phyloP scores from a whole-genome alignment of 2,113 vertebrate genomes.

The Gracilinanus agilis region DNA sequence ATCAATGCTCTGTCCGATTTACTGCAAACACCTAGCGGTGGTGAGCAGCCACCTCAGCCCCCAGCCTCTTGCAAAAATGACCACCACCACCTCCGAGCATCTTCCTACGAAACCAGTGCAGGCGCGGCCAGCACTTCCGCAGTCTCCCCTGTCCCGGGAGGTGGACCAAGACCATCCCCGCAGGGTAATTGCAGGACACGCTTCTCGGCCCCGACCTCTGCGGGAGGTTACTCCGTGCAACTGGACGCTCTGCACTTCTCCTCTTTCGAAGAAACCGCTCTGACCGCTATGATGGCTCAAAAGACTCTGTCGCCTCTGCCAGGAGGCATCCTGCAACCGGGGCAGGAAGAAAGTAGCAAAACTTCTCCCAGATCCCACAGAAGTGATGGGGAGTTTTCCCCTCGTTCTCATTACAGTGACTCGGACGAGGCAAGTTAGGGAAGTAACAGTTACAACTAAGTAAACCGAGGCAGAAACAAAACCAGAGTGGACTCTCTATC shows the following conservation, averaged over 20 bases:
- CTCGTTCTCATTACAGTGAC: slow-evolving; percentile 97
- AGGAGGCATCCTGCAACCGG: slow-evolving; percentile 75
- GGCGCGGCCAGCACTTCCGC: slow-evolving; percentile 5
- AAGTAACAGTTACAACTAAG: neutral
- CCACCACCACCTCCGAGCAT: slow-evolving; percentile 73
- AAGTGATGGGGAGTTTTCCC: slow-evolving; percentile 97
- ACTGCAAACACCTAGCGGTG: slow-evolving; percentile 81
- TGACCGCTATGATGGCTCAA: slow-evolving; percentile 86
- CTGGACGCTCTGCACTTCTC: slow-evolving; percentile 88
- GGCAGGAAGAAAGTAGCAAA: slow-evolving; percentile 86
- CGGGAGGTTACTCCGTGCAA: slow-evolving; percentile 85
- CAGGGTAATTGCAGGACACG: slow-evolving; percentile 82
- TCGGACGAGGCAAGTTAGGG: slow-evolving; percentile 93
- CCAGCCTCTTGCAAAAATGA: slow-evolving; percentile 67
- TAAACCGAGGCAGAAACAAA: slow-evolving; percentile 43
- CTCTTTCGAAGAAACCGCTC: slow-evolving; percentile 86
- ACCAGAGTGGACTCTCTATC: slow-evolving; percentile 26
- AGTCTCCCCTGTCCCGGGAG: neutral
- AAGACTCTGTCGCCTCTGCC: slow-evolving; percentile 85
- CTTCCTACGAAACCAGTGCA: slow-evolving; percentile 78
- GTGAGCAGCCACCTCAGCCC: slow-evolving; percentile 70
- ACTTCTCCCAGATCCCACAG: slow-evolving; percentile 92
- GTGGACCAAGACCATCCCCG: slow-evolving; percentile 50
- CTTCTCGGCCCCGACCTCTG: slow-evolving; percentile 78
- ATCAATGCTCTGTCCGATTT: slow-evolving; percentile 96